Conservation (phyloP, 2,888 invertebrate species). For the Drosophila subquinaria region DNA sequence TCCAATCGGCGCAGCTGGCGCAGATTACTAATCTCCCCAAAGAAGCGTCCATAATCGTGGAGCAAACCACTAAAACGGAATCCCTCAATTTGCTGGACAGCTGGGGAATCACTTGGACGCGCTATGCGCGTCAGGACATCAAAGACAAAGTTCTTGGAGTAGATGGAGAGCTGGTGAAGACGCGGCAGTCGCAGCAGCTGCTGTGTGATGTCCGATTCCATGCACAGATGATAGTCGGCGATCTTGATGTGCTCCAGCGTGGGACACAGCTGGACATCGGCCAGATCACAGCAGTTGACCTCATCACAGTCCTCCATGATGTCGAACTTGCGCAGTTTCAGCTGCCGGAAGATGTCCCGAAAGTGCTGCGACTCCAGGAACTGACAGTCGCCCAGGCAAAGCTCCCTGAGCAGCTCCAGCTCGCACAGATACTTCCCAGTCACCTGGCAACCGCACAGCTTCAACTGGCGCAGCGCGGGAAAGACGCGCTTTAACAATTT, state of each 20-base stretch:
- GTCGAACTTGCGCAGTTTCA: constrained; percentile 73
- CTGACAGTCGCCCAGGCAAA: constrained; percentile 74
- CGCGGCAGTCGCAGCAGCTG: constrained; percentile 68
- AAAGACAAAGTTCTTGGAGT: constrained; percentile 79
- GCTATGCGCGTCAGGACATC: constrained; percentile 74
- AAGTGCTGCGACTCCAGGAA: constrained; percentile 74
- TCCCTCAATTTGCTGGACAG: constrained; percentile 63
- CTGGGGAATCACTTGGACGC: constrained; percentile 41
- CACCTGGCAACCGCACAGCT: constrained; percentile 68
- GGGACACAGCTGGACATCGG: constrained; percentile 68
- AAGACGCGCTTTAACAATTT: constrained; percentile 66
- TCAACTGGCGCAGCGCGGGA: constrained; percentile 64
- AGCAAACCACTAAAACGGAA: constrained; percentile 74
- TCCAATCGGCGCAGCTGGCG: constrained; percentile 58
- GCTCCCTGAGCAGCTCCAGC: constrained; percentile 54
- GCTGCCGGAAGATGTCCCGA: constrained; percentile 68
- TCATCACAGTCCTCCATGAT: constrained; percentile 82
- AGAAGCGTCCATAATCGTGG: constrained; percentile 73
- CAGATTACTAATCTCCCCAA: constrained; percentile 67
- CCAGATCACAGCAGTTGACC: constrained; percentile 78
- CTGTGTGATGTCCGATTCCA: constrained; percentile 71
- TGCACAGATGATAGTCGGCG: constrained; percentile 80
- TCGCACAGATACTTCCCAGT: constrained; percentile 71
- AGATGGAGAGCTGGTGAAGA: constrained; percentile 72
- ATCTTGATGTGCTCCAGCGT: constrained; percentile 79